Conservation (phyloP, 2,888 invertebrate genomes). For the Eristalis intricaria region DNA sequence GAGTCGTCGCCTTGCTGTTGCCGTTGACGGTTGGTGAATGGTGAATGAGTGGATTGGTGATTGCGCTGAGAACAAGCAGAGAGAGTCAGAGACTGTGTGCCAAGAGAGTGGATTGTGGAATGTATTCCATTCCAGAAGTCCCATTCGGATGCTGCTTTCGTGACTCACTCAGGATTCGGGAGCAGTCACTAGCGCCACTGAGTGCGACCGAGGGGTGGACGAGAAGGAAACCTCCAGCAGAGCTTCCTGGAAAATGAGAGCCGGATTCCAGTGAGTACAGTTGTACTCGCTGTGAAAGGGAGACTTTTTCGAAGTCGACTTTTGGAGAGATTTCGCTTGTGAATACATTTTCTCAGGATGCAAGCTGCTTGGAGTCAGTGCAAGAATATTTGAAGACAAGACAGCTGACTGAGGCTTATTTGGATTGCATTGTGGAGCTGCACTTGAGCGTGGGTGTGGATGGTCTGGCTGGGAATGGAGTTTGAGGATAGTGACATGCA, state of each 20-base stretch:
- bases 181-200: conserved; percentile 41
- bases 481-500: neutral
- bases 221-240: neutral
- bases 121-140: neutral
- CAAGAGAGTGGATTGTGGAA: neutral
- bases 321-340: conserved; percentile 41
- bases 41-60: neutral
- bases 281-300: neutral
- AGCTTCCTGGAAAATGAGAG: conserved; percentile 29
- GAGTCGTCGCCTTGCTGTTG: conserved; percentile 20
- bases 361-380: conserved; percentile 4
- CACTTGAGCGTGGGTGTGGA: neutral
- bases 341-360: conserved; percentile 31
- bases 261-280: conserved; percentile 22
- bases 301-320: conserved; percentile 40
- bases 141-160: neutral
- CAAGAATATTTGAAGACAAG: neutral
- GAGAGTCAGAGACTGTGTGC: neutral
- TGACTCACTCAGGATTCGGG: neutral
- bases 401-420: neutral
- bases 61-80: too few species aligned
- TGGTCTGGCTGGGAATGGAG: neutral
- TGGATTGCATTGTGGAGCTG: neutral
- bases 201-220: conserved; percentile 11
- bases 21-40: conserved; percentile 25